Base-by-base conservation (phyloP, 2,113 vertebrate genomes). In the Hemibagrus wyckioides region DNA sequence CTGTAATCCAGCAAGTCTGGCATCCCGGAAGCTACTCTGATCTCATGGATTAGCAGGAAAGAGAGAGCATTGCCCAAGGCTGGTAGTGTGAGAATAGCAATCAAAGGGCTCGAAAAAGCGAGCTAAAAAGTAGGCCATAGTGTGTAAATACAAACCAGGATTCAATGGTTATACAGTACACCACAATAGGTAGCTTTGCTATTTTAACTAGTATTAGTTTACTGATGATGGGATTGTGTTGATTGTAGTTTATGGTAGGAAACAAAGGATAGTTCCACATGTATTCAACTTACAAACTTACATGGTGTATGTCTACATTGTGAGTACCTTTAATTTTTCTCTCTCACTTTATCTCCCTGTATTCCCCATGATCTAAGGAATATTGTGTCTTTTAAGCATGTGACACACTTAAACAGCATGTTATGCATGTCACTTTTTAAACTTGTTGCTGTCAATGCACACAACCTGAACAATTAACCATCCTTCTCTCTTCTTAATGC, bases 1-100 rank as follows among this genome's bases (percentile, higher is more conserved):
- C 69, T 87, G 63, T 83, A 87, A 87, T 87, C 81, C 86, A 83
- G 71, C 28, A 52, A 59, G 86, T 67, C 86, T 87, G 81, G 86
- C 57, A 83, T 83, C 71, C 61, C 56, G 69, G 86, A 87, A 79
- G n/a, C 57, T 52, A 44, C 59, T 36, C 86, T 67, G 33, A 84
- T 83, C 73, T 84, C 71, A 84, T 84, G 86, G 81, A 87, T 87
- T 87, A 87, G 48, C 19, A 21, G 39, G 30, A 33, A 82, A 65
- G 52, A 28, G 50, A 87, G 41, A 67, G 59, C 73, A 48, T 50
- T 87, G 67, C 39, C 41, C 80, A 61, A 63, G 33, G 15, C 69
- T 33, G 57, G 9, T 30, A 54, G 25, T 5, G 9, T 28, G 21
- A 67, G 59, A 84, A 79, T 83, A 41, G 28, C 57, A 67, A 54